Base-by-base conservation (phyloP, 1,140 invertebrate genomes). In the Cryptotermes secundus region DNA sequence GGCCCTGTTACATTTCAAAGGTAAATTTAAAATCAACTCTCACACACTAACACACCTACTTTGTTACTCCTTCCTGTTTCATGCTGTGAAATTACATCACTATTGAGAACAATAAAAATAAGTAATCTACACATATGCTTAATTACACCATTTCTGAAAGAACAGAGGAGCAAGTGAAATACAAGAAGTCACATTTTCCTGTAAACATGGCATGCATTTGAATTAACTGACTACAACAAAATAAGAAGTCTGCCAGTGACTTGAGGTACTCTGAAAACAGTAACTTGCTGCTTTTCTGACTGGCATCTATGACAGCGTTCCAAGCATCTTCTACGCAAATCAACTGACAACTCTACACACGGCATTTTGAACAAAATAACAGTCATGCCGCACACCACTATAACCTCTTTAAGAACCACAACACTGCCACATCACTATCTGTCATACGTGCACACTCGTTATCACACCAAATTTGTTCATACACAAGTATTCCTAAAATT, bases 21-120 rank as follows among this genome's bases (percentile, higher is more conserved):
- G 14, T 49, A 49, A 49, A 19, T 49, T 49, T 49, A 49, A 49
- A 49, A 49, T 49, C 45, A 49, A 49, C 59, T 72, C 59, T n/a
- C 59, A 31, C 59, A 72, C n/a, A 72, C 26, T 49, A 49, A 49
- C 19, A 49, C 45, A 22, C 45, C 45, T 49, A 49, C 45, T 49
- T 49, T 49, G 45, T 49, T 49, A 49, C 45, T 49, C 45, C 19
- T 49, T 49, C 22, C 45, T 49, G 45, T 49, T 49, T 49, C 45
- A 49, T 49, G 16, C 45, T 72, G 59, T 16, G 59, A 72, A 72
- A 49, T 49, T 19, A 49, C 45, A 49, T 31, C 26, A 72, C 12
- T 49, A 49, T 49, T 49, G 7, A 72, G 59, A 72, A 72, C 26
- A 72, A 72, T 72, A 72, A 72, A 72, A 72, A 72, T 72, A 72